phyloP scores from a whole-genome alignment of 2,113 vertebrate species.

The human (Homo sapiens) region GRCh38 chrX:108170501-108171000 shows the following conservation, averaged over 20 bases:
- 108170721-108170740: neutral
- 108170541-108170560: neutral
- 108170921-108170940: conserved; percentile 48
- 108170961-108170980: neutral
- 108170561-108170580: neutral
- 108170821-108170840: conserved; percentile 88
- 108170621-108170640: conserved; percentile 82
- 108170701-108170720: conserved; percentile 88
- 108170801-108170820: conserved; percentile 88
- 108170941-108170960: neutral
- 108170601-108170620: conserved; percentile 89
- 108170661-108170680: conserved; percentile 88
- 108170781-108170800: neutral
- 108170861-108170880: conserved; percentile 86
- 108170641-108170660: conserved; percentile 85
- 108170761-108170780: conserved; percentile 11
- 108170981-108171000: neutral
- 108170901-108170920: conserved; percentile 86
- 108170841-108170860: conserved; percentile 86
- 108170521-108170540: neutral
- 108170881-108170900: conserved; percentile 89
- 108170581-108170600: neutral
- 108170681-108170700: conserved; percentile 86
- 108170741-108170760: neutral
- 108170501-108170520: neutral